Conservation (phyloP, 2,113 vertebrate genomes). For the Grus americana region DNA sequence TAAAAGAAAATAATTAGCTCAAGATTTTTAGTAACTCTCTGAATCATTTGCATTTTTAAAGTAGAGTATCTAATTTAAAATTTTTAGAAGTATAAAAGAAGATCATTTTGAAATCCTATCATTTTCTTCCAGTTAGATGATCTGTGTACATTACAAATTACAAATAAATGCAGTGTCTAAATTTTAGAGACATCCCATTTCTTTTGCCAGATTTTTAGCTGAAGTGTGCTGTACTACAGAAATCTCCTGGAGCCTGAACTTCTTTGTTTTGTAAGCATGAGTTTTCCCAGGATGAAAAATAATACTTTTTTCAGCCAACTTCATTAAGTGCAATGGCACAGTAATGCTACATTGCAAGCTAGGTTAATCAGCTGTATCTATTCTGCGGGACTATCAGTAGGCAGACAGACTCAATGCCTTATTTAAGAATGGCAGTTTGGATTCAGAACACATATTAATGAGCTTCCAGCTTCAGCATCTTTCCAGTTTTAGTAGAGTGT, state of each 20-base stretch:
- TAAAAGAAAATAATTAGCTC: background rate
- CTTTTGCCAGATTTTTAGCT: background rate
- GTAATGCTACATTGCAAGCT: background rate
- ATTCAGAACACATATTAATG: slow-evolving; percentile 10
- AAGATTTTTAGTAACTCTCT: background rate
- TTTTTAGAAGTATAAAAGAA: background rate
- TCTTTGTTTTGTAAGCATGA: background rate
- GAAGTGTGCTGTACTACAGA: background rate
- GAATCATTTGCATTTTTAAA: background rate
- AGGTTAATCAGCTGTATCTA: background rate
- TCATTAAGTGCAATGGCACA: background rate
- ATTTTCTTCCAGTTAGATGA: background rate
- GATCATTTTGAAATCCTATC: background rate
- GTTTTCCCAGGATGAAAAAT: background rate
- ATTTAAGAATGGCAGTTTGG: background rate
- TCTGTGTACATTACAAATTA: background rate
- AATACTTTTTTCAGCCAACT: background rate
- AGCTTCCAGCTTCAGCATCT: background rate
- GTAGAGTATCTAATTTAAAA: background rate
- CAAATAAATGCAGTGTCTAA: background rate
- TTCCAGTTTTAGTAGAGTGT: background rate
- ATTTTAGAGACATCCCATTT: background rate
- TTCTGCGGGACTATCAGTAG: background rate
- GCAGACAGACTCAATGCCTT: background rate
- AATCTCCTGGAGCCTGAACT: background rate